Percentiles rank a stretch among this genome's conserved stretches.
Evolutionary conservation across 2,113 vertebrate species (phyloP).

Genomic region (Meriones unguiculatus): DNA sequence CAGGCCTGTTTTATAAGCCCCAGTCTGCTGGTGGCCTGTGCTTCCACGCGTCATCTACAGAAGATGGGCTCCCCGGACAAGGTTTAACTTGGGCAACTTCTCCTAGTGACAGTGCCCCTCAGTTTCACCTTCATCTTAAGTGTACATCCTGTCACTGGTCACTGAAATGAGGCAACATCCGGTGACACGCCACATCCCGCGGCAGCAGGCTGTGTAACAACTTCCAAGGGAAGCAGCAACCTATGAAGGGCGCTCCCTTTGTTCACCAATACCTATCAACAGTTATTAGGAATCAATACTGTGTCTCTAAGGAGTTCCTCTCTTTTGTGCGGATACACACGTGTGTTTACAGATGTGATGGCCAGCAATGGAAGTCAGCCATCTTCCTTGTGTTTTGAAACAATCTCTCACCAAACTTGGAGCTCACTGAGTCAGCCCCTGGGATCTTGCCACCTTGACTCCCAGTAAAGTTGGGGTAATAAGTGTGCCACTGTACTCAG

Average conservation of each 20-base stretch:
- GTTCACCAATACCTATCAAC: background rate
- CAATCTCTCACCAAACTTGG: background rate
- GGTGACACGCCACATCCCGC: background rate
- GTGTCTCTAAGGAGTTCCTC: background rate
- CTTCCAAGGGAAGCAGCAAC: constrained; percentile 40
- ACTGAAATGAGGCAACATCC: constrained; percentile 23
- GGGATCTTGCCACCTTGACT: background rate
- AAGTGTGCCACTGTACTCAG: background rate
- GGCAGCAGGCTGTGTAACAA: constrained; percentile 4
- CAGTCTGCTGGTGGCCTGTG: background rate
- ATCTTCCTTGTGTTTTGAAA: background rate
- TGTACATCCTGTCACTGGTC: background rate
- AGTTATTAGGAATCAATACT: background rate
- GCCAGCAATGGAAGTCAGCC: background rate
- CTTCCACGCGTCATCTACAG: background rate
- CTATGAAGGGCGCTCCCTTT: background rate
- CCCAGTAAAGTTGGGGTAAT: background rate
- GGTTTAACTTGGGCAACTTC: background rate
- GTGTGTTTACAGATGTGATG: no score
- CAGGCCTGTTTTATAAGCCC: background rate
- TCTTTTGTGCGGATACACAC: background rate
- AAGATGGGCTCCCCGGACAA: background rate
- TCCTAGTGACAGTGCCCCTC: background rate
- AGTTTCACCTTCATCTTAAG: constrained; percentile 32
- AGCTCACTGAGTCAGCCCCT: background rate